A percentile compares a stretch with the other conserved stretches of the same genome.
Conservation (phyloP, 2,797 vertebrate species). For the Coluber constrictor region DNA sequence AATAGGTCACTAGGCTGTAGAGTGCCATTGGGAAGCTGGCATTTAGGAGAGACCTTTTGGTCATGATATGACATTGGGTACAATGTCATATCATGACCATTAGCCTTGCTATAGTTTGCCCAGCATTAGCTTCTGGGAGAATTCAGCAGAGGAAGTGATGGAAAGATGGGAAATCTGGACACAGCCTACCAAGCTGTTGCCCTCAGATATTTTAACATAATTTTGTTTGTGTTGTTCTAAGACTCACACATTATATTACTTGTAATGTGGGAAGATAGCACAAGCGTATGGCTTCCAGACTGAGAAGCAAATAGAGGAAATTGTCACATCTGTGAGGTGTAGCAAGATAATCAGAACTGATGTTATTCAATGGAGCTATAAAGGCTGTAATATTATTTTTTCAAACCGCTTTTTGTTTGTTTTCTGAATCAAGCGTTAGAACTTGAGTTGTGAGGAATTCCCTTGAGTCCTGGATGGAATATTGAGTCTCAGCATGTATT, state of each 20-base stretch:
- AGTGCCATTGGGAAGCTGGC: not conserved
- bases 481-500: constrained; percentile 12
- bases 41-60: not conserved
- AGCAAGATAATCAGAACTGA: not conserved
- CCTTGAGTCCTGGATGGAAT: constrained; percentile 32
- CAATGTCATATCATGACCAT: not conserved
- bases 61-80: not conserved
- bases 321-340: not conserved
- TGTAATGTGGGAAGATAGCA: not conserved
- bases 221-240: not conserved
- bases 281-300: not conserved
- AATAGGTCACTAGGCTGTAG: not conserved
- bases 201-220: not conserved
- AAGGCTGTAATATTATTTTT: not conserved
- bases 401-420: not conserved
- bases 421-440: constrained; percentile 22
- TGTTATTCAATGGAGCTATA: not conserved
- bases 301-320: not conserved
- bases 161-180: not conserved
- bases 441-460: constrained; percentile 7
- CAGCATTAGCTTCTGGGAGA: not conserved
- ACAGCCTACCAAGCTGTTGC: not conserved
- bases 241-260: not conserved
- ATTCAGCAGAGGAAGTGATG: not conserved
- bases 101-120: not conserved